A percentile compares a stretch with the other conserved stretches of the same genome.
Evolutionary conservation across 1,140 invertebrate genomes (phyloP).

Genomic region (Delia radicum): DNA sequence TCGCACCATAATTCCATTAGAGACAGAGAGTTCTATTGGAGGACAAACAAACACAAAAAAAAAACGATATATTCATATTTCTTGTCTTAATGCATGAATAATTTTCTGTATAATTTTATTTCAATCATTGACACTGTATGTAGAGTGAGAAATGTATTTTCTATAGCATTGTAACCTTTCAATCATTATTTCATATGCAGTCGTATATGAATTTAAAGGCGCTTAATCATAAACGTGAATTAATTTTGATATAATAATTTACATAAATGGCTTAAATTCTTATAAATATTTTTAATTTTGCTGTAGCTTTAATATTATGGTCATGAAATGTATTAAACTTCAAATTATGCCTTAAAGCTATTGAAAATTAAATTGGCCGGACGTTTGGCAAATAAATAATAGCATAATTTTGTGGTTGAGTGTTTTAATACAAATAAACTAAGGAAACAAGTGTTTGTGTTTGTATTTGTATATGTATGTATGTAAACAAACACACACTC

Average conservation of each 20-base stretch:
- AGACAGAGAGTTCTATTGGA: neutral
- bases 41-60: neutral
- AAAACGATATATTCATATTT: neutral
- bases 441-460: neutral
- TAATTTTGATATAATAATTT: neutral
- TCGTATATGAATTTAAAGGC: neutral
- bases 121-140: constrained; percentile 7
- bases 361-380: constrained; percentile 21
- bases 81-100: constrained; percentile 18
- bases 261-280: neutral
- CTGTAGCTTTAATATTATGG: neutral
- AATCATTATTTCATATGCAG: constrained; percentile 10
- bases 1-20: constrained; percentile 7
- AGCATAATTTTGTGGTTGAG: neutral
- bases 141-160: neutral
- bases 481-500: neutral
- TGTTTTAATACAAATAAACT: neutral
- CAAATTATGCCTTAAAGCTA: neutral
- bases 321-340: neutral
- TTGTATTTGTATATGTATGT: no score
- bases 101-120: constrained; percentile 17
- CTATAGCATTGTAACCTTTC: neutral
- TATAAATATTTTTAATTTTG: neutral
- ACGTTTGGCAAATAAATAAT: constrained; percentile 3
- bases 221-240: neutral